These are phyloP conservation scores for Sapayoa aenigma DNA, from an alignment of 2,113 vertebrate species.

Conservation along the genomic window DNA sequence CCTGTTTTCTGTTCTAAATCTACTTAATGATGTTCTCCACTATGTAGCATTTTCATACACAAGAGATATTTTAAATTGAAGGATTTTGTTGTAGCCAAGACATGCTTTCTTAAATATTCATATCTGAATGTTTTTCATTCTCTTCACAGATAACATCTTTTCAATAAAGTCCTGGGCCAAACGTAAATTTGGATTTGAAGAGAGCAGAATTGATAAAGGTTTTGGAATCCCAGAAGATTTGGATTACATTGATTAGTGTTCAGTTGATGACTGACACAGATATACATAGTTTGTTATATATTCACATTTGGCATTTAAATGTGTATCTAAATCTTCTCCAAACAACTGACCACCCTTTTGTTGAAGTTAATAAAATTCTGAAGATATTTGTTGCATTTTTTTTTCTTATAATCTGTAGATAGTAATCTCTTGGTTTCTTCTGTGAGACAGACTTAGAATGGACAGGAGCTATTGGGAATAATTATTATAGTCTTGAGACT, in stretches of 20 bases:
- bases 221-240: conserved; percentile 98
- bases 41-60: neutral
- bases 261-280: neutral
- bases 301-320: neutral
- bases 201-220: conserved; percentile 89
- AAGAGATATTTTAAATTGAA: neutral
- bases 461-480: neutral
- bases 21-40: neutral
- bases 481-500: neutral
- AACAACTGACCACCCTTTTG: neutral
- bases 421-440: neutral
- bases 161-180: conserved; percentile 97
- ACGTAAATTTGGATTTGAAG: conserved; percentile 93
- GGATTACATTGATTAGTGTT: conserved; percentile 88
- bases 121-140: conserved; percentile 36
- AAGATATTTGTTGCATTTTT: neutral
- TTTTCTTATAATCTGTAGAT: neutral
- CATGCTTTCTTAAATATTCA: neutral
- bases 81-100: neutral
- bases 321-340: neutral
- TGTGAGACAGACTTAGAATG: neutral
- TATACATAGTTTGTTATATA: conserved; percentile 34
- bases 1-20: neutral
- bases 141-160: conserved; percentile 91
- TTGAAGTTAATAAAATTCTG: conserved; percentile 64